Evolutionary conservation across 2,888 invertebrate genomes (phyloP).

Genomic region (Podotricha telesiphe): DNA sequence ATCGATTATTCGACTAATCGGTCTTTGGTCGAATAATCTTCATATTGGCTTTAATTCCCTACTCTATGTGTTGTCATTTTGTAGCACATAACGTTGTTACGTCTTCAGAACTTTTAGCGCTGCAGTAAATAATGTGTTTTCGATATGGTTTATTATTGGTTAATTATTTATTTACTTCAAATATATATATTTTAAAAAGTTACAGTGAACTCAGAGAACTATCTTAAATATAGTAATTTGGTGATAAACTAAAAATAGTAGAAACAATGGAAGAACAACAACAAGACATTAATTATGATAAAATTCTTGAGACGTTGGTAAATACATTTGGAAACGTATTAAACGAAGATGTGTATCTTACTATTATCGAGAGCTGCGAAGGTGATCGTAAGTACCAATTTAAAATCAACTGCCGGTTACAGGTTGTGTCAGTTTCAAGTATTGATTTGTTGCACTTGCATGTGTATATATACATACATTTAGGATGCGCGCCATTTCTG

Average conservation of each 20-base stretch:
- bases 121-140: conserved; percentile 45
- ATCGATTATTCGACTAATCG: conserved; percentile 10
- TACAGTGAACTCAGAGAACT: conserved; percentile 23
- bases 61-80: conserved; percentile 3
- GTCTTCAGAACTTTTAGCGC: not conserved
- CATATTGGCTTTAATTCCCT: not conserved
- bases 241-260: conserved; percentile 35
- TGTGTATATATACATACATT: conserved; percentile 25
- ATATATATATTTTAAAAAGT: conserved; percentile 25
- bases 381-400: conserved; percentile 69
- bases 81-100: conserved; percentile 2
- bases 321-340: conserved; percentile 66
- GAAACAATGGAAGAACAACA: conserved; percentile 43
- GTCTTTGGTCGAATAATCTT: not conserved
- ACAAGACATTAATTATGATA: conserved; percentile 46
- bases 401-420: not conserved
- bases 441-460: conserved; percentile 29
- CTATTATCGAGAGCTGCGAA: conserved; percentile 65
- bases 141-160: conserved; percentile 42
- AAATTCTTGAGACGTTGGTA: conserved; percentile 58
- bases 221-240: conserved; percentile 5
- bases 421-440: conserved; percentile 13
- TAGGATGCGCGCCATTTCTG: conserved; percentile 46
- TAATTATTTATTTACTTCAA: conserved; percentile 24
- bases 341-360: conserved; percentile 60